Evolutionary conservation across 2,888 invertebrate genomes (phyloP).

Genomic region (Resseliella maxima): DNA sequence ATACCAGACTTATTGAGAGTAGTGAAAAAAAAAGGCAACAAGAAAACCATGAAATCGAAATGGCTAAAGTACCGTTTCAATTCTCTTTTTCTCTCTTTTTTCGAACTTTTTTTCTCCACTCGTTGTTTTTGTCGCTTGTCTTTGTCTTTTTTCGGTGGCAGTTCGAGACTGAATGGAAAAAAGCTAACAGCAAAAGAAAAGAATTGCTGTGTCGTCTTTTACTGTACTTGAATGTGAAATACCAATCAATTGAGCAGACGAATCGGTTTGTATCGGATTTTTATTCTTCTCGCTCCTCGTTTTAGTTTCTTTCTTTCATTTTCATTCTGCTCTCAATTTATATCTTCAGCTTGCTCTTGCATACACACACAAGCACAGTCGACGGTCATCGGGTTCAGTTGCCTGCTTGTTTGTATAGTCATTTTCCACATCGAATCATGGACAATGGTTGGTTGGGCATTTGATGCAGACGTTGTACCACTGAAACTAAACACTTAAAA

Average conservation of each 20-base stretch:
- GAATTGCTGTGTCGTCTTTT: slow-evolving; percentile 40
- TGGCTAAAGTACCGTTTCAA: slow-evolving; percentile 48
- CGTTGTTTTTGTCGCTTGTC: background rate
- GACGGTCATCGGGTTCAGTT: too few relatives aligned
- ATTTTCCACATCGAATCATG: slow-evolving; percentile 45
- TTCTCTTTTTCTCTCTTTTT: background rate
- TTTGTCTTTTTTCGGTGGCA: slow-evolving; percentile 12
- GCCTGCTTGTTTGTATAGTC: background rate
- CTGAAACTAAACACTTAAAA: slow-evolving; percentile 51
- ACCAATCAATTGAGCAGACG: slow-evolving; percentile 51
- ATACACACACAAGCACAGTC: too few relatives aligned
- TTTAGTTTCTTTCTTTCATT: background rate
- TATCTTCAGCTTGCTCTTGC: background rate
- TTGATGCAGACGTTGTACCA: slow-evolving; percentile 40
- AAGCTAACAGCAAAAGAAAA: background rate
- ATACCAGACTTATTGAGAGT: background rate
- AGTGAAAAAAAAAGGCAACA: background rate
- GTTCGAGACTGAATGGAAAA: background rate
- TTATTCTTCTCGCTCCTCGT: background rate
- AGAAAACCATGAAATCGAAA: slow-evolving; percentile 46
- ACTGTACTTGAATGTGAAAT: slow-evolving; percentile 48
- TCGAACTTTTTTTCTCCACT: background rate
- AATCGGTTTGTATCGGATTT: slow-evolving; percentile 34
- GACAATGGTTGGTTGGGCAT: slow-evolving; percentile 43
- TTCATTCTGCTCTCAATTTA: slow-evolving; percentile 17